phyloP scores from a whole-genome alignment of 2,113 vertebrate genomes.

The Onychostruthus taczanowskii region DNA sequence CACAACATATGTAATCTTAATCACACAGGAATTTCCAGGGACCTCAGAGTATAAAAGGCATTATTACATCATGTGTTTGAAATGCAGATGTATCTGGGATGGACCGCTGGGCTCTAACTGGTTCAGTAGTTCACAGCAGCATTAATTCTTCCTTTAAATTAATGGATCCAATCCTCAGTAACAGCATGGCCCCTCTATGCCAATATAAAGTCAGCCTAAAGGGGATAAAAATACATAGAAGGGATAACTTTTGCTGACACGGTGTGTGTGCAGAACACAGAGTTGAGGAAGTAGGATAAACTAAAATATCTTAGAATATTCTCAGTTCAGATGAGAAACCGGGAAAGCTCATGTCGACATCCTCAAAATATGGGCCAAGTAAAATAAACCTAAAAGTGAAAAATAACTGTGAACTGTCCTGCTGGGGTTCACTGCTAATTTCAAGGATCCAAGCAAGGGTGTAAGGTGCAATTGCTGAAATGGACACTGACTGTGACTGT shows the following conservation, averaged over 20 bases:
- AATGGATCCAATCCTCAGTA: background rate
- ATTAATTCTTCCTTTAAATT: constrained; percentile 15
- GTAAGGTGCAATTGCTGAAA: background rate
- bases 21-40: background rate
- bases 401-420: background rate
- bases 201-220: background rate
- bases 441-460: background rate
- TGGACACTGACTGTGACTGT: background rate
- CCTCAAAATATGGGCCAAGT: background rate
- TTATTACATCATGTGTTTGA: constrained; percentile 38
- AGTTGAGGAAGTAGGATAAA: background rate
- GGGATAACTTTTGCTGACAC: background rate
- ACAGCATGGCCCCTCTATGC: background rate
- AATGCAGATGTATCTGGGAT: constrained; percentile 22
- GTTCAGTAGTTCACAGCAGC: constrained; percentile 18
- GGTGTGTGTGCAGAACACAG: background rate
- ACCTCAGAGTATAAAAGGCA: background rate
- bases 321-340: background rate
- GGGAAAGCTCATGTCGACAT: background rate
- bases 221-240: background rate
- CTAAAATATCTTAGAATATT: background rate
- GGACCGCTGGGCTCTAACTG: background rate
- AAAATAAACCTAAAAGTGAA: background rate
- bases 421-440: background rate
- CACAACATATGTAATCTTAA: background rate